These are phyloP conservation scores for Bolinopsis microptera DNA, from an alignment of 37 sponge, comb jelly and placozoan species.

Conservation along the genomic window DNA sequence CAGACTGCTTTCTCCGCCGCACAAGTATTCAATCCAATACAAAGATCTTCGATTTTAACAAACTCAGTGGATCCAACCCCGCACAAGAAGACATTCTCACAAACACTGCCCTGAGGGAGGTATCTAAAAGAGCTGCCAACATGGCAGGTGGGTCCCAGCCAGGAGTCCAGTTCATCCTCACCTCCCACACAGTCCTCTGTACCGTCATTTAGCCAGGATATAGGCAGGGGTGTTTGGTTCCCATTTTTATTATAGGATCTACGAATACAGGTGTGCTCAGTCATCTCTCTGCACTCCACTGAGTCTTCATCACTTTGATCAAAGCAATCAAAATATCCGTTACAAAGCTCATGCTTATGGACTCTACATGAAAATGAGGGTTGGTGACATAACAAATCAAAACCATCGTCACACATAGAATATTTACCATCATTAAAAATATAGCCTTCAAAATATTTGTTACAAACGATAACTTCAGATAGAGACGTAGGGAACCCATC, in stretches of 20 bases:
- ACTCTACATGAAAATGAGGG: background rate
- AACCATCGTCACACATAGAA: background rate
- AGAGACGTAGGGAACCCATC: background rate
- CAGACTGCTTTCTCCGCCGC: background rate
- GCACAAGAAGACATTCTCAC: background rate
- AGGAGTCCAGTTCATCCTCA: background rate
- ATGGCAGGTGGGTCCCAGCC: background rate
- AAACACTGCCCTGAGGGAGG: background rate
- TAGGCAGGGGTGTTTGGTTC: background rate
- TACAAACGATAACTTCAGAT: background rate
- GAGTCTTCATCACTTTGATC: background rate
- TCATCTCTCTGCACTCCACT: background rate
- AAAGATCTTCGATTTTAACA: background rate
- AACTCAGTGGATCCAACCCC: background rate
- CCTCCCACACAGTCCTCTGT: background rate
- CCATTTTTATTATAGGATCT: background rate
- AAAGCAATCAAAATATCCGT: background rate
- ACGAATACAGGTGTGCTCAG: background rate
- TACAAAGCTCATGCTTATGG: background rate
- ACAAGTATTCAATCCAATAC: background rate
- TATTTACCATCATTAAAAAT: background rate
- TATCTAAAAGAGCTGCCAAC: background rate
- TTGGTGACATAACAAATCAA: background rate
- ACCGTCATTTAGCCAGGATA: conserved; percentile 9
- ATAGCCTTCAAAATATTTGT: background rate